Evolutionary conservation across 2,888 invertebrate genomes (phyloP).

Genomic region (Microplitis deprimator): DNA sequence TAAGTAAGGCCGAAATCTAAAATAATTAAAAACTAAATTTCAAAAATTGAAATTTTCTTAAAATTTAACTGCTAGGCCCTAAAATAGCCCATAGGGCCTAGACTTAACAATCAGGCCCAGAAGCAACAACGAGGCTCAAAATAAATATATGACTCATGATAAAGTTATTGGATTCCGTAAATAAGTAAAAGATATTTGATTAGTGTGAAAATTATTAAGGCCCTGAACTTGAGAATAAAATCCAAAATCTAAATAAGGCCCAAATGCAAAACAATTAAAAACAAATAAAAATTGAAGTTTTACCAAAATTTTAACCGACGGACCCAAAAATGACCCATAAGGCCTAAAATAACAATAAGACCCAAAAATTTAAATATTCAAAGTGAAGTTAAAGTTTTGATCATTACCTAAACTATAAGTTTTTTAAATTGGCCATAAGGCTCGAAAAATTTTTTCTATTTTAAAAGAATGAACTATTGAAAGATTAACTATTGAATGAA

Average conservation of each 20-base stretch:
- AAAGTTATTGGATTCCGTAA: too few species aligned
- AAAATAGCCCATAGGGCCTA: too few species aligned
- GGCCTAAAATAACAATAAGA: not conserved
- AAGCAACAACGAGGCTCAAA: too few species aligned
- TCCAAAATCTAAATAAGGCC: not conserved
- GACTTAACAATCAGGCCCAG: too few species aligned
- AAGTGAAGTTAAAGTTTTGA: not conserved
- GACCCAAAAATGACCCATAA: too few species aligned
- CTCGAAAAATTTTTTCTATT: not conserved
- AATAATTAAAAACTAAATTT: too few species aligned
- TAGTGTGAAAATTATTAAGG: too few species aligned
- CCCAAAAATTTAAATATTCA: not conserved
- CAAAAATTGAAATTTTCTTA: not conserved
- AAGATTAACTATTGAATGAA: not conserved
- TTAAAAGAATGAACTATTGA: not conserved
- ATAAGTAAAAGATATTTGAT: too few species aligned
- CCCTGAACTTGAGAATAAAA: not conserved
- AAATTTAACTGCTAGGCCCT: not conserved
- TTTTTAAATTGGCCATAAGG: not conserved
- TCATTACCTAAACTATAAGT: not conserved
- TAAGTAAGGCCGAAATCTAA: not conserved
- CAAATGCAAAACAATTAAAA: not conserved
- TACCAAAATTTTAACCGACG: not conserved
- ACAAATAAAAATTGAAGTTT: not conserved
- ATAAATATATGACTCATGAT: too few species aligned